A percentile compares a stretch with the other conserved stretches of the same genome.
These are phyloP conservation scores for Hirudinaria manillensis DNA, from an alignment of 2,888 invertebrate species.

Conservation along the genomic window DNA sequence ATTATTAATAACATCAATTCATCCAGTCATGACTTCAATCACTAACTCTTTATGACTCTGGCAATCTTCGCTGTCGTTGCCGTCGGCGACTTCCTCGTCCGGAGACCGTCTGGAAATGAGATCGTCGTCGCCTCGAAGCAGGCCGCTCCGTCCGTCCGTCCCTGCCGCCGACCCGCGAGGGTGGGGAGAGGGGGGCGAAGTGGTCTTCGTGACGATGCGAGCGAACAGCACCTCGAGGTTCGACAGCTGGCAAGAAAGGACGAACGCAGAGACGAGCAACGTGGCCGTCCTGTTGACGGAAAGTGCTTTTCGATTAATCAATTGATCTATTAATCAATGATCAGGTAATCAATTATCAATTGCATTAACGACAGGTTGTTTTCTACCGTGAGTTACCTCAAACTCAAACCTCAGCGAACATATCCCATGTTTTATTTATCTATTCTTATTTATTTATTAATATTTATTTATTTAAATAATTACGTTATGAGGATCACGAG, in stretches of 20 bases:
- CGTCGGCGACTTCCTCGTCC: background rate
- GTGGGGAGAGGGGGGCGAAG: background rate
- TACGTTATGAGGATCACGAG: too few relatives aligned
- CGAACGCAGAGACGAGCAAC: background rate
- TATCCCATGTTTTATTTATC: too few relatives aligned
- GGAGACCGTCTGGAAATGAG: background rate
- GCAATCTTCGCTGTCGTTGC: background rate
- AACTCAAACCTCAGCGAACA: too few relatives aligned
- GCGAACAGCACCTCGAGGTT: conserved; percentile 15
- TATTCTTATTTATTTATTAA: too few relatives aligned
- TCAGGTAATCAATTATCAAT: too few relatives aligned
- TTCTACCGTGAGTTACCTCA: too few relatives aligned
- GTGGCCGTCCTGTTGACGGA: conserved; percentile 1
- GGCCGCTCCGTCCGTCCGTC: background rate
- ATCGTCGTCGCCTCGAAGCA: background rate
- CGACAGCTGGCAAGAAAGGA: conserved; percentile 11
- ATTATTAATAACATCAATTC: too few relatives aligned
- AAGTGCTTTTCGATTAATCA: background rate
- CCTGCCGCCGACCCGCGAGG: background rate
- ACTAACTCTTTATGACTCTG: conserved; percentile 22
- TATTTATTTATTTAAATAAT: too few relatives aligned
- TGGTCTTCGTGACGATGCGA: background rate
- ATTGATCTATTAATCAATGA: too few relatives aligned
- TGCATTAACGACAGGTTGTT: too few relatives aligned
- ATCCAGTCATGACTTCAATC: too few relatives aligned